These are phyloP conservation scores for Scartelaos histophorus DNA, from an alignment of 2,113 vertebrate species.

Conservation along the genomic window DNA sequence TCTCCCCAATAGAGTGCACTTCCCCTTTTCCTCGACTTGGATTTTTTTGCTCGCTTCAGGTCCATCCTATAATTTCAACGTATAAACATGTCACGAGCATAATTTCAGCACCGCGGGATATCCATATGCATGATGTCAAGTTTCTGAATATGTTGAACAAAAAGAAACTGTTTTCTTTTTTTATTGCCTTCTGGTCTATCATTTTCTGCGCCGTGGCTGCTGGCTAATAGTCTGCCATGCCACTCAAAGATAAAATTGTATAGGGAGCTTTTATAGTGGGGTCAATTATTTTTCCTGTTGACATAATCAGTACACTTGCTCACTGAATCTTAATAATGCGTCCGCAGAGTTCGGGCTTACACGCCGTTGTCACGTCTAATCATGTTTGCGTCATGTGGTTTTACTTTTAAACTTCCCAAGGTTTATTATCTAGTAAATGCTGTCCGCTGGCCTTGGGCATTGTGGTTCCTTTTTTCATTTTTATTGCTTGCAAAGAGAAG, in stretches of 20 bases:
- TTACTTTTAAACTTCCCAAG: neutral
- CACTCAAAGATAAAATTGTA: constrained; percentile 51
- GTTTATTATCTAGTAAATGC: neutral
- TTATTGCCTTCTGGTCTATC: constrained; percentile 25
- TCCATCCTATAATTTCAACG: constrained; percentile 61
- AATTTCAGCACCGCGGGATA: constrained; percentile 45
- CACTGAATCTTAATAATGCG: constrained; percentile 26
- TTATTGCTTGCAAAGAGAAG: neutral
- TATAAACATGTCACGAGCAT: constrained; percentile 54
- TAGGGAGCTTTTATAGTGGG: constrained; percentile 31
- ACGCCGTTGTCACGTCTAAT: neutral
- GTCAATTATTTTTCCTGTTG: constrained; percentile 51
- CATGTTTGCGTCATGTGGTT: constrained; percentile 3
- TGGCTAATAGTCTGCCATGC: constrained; percentile 43
- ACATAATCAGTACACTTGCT: constrained; percentile 25
- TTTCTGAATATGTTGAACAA: constrained; percentile 27
- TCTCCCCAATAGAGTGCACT: constrained; percentile 52
- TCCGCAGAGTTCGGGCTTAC: constrained; percentile 1
- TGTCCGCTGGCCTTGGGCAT: neutral
- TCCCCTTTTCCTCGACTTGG: constrained; percentile 7
- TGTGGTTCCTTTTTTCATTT: neutral
- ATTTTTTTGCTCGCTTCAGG: constrained; percentile 31
- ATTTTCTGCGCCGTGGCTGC: constrained; percentile 26
- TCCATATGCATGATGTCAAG: constrained; percentile 56
- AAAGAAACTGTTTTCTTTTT: constrained; percentile 10